Evolutionary conservation across 2,797 vertebrate species (phyloP).

Genomic region (Enteromius afrohamiltoni): DNA sequence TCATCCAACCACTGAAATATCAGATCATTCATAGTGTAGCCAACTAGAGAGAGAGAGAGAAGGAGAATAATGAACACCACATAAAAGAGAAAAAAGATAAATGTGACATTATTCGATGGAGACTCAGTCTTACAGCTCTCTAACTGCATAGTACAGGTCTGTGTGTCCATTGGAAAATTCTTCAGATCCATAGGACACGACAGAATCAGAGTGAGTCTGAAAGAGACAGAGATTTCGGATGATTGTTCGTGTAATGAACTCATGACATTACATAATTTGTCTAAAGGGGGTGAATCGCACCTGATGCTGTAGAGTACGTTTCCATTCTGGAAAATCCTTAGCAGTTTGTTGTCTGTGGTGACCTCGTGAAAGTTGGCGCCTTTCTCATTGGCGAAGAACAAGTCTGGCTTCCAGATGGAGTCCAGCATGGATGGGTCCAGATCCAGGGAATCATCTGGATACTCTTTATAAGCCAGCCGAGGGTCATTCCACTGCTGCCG

Average conservation of each 20-base stretch:
- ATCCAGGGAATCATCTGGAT: conserved; percentile 92
- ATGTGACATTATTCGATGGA: neutral
- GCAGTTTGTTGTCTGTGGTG: conserved; percentile 94
- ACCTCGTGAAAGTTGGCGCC: conserved; percentile 95
- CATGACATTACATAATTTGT: neutral
- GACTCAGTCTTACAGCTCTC: conserved; percentile 89
- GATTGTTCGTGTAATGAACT: neutral
- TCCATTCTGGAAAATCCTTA: conserved; percentile 94
- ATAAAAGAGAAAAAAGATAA: neutral
- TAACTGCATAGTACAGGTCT: conserved; percentile 94
- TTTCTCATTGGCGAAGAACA: conserved; percentile 97
- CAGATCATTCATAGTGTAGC: conserved; percentile 97
- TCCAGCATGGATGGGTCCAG: conserved; percentile 95
- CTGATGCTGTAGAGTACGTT: conserved; percentile 97
- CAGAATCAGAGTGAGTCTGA: conserved; percentile 88
- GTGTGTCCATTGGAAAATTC: conserved; percentile 97
- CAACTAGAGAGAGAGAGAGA: conserved; percentile 76
- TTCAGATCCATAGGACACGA: conserved; percentile 97
- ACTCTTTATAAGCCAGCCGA: conserved; percentile 89
- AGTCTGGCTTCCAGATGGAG: conserved; percentile 96
- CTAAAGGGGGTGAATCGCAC: conserved; percentile 65
- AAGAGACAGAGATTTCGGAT: conserved; percentile 45
- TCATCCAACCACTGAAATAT: conserved; percentile 94
- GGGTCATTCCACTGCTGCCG: conserved; percentile 96
- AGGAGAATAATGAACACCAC: conserved; percentile 24